Conservation (phyloP, 2,888 invertebrate species). For the Sarcophaga rosellei region DNA sequence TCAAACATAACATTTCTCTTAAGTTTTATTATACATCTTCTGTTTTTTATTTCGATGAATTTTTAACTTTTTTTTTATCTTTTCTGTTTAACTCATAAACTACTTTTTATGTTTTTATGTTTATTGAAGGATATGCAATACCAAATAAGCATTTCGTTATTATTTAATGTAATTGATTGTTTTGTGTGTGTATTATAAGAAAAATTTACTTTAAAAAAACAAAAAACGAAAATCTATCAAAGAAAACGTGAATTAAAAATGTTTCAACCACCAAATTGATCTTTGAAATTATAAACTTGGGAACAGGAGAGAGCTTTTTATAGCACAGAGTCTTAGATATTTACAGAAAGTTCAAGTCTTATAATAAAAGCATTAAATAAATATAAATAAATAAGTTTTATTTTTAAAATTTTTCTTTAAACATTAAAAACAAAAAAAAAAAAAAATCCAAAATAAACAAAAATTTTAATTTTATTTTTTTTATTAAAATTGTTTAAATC, state of each 20-base stretch:
- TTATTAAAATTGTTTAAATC: constrained; percentile 42
- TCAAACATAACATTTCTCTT: constrained; percentile 46
- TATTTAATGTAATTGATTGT: constrained; percentile 51
- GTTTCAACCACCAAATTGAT: constrained; percentile 70
- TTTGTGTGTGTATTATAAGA: constrained; percentile 65
- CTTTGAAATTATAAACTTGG: constrained; percentile 79
- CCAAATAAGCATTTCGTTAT: constrained; percentile 41
- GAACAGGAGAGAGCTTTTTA: constrained; percentile 81
- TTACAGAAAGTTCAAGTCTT: constrained; percentile 63
- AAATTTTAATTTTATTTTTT: not conserved
- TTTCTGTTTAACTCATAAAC: constrained; percentile 46
- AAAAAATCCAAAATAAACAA: too few relatives aligned
- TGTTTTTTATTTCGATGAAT: constrained; percentile 38
- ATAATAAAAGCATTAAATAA: constrained; percentile 49
- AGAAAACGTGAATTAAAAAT: constrained; percentile 64
- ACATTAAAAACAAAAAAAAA: constrained; percentile 22
- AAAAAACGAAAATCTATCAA: constrained; percentile 48
- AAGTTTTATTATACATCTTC: constrained; percentile 54
- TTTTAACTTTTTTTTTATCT: constrained; percentile 59
- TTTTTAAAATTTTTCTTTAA: constrained; percentile 60
- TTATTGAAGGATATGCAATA: constrained; percentile 27
- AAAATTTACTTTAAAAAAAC: constrained; percentile 63
- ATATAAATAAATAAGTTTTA: constrained; percentile 59
- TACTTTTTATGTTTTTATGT: constrained; percentile 40
- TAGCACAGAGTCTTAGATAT: constrained; percentile 77